Percentiles rank a stretch among this genome's conserved stretches.
These are phyloP conservation scores for Alligator sinensis DNA, from an alignment of 2,113 vertebrate species.

Conservation along the genomic window DNA sequence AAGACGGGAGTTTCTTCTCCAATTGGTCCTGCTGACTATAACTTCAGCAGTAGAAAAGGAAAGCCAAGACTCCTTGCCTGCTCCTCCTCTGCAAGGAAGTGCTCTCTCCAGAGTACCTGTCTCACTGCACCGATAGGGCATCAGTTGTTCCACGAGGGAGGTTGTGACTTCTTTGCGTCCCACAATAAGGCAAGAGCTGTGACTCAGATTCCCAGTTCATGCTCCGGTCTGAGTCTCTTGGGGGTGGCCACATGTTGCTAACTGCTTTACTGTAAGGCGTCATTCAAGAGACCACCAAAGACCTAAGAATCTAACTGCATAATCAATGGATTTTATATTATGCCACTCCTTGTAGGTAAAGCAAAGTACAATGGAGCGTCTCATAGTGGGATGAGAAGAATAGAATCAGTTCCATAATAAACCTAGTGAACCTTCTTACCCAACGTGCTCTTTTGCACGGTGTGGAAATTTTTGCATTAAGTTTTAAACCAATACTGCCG, in stretches of 20 bases:
- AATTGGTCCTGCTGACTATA: background rate
- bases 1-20: too few species aligned
- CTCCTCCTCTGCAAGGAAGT: too few species aligned
- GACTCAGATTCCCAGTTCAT: too few species aligned
- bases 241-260: too few species aligned
- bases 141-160: background rate
- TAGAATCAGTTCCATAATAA: background rate
- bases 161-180: background rate
- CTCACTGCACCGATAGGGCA: too few species aligned
- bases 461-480: background rate
- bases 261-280: too few species aligned
- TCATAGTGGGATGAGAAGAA: background rate
- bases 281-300: too few species aligned
- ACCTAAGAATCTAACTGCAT: too few species aligned
- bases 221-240: too few species aligned
- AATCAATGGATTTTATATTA: background rate
- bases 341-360: background rate
- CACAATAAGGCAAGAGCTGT: background rate
- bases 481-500: conserved; percentile 22
- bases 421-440: background rate
- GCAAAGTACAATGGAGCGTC: background rate
- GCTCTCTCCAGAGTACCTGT: background rate
- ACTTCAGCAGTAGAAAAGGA: background rate
- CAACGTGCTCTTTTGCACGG: background rate
- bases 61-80: background rate